phyloP scores from a whole-genome alignment of 2,888 invertebrate species.

The Pristionchus maxplancki region DNA sequence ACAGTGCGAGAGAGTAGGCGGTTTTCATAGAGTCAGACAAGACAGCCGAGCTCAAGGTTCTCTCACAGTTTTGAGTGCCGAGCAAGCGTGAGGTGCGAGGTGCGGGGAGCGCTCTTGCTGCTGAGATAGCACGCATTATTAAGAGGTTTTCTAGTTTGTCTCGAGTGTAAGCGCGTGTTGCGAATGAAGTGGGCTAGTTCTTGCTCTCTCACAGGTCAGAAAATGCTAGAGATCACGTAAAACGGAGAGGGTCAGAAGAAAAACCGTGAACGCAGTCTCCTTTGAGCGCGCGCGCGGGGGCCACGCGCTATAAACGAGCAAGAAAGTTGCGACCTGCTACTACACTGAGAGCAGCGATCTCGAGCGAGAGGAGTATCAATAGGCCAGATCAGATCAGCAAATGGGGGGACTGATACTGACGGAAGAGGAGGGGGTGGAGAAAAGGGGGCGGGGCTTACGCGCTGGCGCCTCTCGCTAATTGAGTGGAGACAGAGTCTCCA shows the following conservation, averaged over 20 bases:
- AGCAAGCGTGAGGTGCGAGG: neutral
- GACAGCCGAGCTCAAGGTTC: neutral
- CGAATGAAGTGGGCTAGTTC: no score
- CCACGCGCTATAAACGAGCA: neutral
- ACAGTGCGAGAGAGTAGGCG: neutral
- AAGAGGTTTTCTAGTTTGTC: no score
- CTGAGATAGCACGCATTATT: neutral
- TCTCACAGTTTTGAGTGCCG: neutral
- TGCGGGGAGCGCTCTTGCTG: no score
- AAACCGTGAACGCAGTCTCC: no score
- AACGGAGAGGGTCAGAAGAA: neutral
- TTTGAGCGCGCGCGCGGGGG: no score
- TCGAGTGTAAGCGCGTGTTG: no score
- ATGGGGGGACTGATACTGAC: neutral
- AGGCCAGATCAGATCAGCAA: neutral
- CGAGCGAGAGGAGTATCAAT: neutral
- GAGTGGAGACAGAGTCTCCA: neutral
- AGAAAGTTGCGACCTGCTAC: neutral
- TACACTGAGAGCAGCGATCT: neutral
- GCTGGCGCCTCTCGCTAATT: conserved; percentile 6
- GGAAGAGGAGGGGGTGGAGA: neutral
- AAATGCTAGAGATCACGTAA: neutral
- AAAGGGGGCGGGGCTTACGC: neutral
- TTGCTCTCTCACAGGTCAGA: neutral
- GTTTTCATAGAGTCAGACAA: no score